phyloP scores from a whole-genome alignment of 2,113 vertebrate species.

The Perca fluviatilis region DNA sequence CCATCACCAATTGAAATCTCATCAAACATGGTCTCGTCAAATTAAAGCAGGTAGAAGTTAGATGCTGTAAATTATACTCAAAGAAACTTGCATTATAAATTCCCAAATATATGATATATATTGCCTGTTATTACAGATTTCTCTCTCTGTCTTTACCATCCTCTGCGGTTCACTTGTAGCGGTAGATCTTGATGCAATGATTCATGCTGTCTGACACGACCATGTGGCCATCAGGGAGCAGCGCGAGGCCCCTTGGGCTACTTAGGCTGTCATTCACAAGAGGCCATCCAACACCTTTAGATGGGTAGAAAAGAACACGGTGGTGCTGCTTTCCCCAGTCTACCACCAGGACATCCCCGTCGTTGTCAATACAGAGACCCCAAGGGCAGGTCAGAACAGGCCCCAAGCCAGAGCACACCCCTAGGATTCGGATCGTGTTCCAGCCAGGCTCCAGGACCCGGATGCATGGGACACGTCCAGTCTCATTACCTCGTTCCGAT shows the following conservation, averaged over 20 bases:
- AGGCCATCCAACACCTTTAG: slow-evolving; percentile 77
- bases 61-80: slow-evolving; percentile 30
- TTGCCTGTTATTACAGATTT: slow-evolving; percentile 10
- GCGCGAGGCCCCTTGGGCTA: slow-evolving; percentile 84
- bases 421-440: slow-evolving; percentile 84
- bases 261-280: slow-evolving; percentile 80
- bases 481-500: slow-evolving; percentile 85
- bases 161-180: slow-evolving; percentile 78
- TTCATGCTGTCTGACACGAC: slow-evolving; percentile 88
- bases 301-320: slow-evolving; percentile 81
- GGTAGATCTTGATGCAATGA: slow-evolving; percentile 87
- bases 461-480: slow-evolving; percentile 85
- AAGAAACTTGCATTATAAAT: slow-evolving; percentile 18
- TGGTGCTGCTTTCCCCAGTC: slow-evolving; percentile 85
- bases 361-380: slow-evolving; percentile 86
- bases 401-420: slow-evolving; percentile 81
- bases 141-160: background rate
- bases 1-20: background rate
- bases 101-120: background rate
- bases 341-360: slow-evolving; percentile 85
- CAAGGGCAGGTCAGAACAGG: slow-evolving; percentile 85
- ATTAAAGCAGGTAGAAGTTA: slow-evolving; percentile 26
- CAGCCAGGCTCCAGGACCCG: slow-evolving; percentile 85
- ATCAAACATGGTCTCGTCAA: background rate
- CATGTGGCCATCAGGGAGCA: slow-evolving; percentile 82